phyloP scores from a whole-genome alignment of 1,140 invertebrate species.

The Aphelenchoides besseyi region DNA sequence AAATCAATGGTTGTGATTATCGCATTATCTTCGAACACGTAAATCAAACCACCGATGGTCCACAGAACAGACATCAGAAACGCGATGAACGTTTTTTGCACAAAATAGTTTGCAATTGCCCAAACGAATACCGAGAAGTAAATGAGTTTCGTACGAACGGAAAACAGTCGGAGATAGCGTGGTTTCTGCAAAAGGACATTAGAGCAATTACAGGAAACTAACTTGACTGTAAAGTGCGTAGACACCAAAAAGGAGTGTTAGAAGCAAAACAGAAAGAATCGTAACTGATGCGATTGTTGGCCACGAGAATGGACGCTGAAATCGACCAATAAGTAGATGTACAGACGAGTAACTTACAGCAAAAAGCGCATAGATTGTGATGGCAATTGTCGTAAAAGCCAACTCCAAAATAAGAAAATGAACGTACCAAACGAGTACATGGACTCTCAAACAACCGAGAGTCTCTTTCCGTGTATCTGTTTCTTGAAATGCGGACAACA shows the following conservation, averaged over 20 bases:
- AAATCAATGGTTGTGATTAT: conserved; percentile 1
- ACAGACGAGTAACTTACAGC: background rate
- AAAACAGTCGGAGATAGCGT: background rate
- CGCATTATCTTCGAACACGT: background rate
- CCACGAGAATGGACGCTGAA: background rate
- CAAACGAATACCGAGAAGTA: background rate
- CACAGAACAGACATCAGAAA: background rate
- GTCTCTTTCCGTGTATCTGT: background rate
- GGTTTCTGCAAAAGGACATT: background rate
- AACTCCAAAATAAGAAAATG: background rate
- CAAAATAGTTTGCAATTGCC: background rate
- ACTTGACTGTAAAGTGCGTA: background rate
- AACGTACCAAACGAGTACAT: conserved; percentile 1
- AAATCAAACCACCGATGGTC: background rate
- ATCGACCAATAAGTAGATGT: background rate
- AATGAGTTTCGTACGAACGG: background rate
- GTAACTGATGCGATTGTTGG: background rate
- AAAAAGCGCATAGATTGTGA: background rate
- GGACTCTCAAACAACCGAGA: background rate
- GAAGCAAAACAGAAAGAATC: background rate
- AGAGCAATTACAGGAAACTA: background rate
- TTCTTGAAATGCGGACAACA: background rate
- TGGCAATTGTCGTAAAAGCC: background rate
- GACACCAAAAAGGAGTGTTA: background rate
- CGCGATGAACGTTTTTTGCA: background rate